Conservation (phyloP, 2,797 vertebrate genomes). For the Benthosema pterotum region DNA sequence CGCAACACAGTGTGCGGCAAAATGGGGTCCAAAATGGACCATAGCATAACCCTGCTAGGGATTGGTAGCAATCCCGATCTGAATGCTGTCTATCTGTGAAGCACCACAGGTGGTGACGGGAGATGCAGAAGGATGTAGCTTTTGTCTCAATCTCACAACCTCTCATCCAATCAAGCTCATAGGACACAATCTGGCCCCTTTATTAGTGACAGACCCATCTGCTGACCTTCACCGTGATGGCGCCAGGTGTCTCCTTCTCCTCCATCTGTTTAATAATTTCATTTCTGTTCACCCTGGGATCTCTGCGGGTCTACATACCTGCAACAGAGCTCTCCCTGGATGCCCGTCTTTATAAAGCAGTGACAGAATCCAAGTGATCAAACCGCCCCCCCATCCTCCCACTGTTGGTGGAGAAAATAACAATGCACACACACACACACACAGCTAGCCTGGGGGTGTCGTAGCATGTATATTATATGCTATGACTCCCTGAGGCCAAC, state of each 20-base stretch:
- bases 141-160: slow-evolving; percentile 31
- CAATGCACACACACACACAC: slow-evolving; percentile 12
- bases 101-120: neutral
- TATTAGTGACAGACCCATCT: slow-evolving; percentile 57
- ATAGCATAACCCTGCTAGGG: neutral
- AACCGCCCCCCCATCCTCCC: slow-evolving; percentile 19
- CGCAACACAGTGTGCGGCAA: too few species aligned
- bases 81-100: slow-evolving; percentile 14
- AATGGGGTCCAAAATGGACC: too few species aligned
- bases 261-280: slow-evolving; percentile 76
- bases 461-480: neutral
- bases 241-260: slow-evolving; percentile 69
- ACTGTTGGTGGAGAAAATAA: slow-evolving; percentile 55
- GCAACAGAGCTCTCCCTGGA: slow-evolving; percentile 56
- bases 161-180: slow-evolving; percentile 31
- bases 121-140: slow-evolving; percentile 23
- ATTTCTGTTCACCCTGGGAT: slow-evolving; percentile 57
- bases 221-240: slow-evolving; percentile 64
- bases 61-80: slow-evolving; percentile 1
- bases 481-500: slow-evolving; percentile 30
- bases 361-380: slow-evolving; percentile 57
- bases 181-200: slow-evolving; percentile 36
- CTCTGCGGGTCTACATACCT: slow-evolving; percentile 51
- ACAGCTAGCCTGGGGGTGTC: neutral
- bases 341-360: slow-evolving; percentile 34